Evolutionary conservation across 2,888 invertebrate species (phyloP).

Genomic region (Oxycera nigricornis): DNA sequence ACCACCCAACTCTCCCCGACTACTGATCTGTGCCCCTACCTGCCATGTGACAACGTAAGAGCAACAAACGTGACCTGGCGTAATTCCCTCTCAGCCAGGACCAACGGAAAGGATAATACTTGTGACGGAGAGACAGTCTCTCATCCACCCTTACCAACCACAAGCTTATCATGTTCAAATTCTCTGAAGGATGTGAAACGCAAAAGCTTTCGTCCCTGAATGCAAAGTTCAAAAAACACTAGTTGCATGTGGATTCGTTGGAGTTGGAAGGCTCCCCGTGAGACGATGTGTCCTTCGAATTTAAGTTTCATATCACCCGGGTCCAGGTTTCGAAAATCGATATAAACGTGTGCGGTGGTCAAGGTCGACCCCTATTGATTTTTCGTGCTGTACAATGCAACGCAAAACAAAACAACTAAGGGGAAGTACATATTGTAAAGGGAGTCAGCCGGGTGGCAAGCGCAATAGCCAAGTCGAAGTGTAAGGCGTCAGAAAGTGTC

Average conservation of each 20-base stretch:
- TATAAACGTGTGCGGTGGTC: conserved; percentile 29
- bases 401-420: background rate
- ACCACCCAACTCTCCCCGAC: background rate
- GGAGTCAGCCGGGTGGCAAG: too few species aligned
- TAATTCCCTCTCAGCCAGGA: background rate
- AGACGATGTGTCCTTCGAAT: conserved; percentile 12
- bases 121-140: background rate
- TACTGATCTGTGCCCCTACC: background rate
- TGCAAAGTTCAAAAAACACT: conserved; percentile 15
- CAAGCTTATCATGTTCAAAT: background rate
- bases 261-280: background rate
- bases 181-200: background rate
- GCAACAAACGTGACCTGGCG: conserved; percentile 2
- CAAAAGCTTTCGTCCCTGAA: background rate
- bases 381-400: conserved; percentile 22
- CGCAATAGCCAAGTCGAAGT: too few species aligned
- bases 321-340: conserved; percentile 37
- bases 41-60: conserved; percentile 1
- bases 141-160: background rate
- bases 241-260: conserved; percentile 24
- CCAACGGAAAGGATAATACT: background rate
- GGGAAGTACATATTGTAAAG: too few species aligned
- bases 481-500: too few species aligned
- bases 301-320: conserved; percentile 1
- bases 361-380: conserved; percentile 24